Base-by-base conservation (phyloP, 2,888 invertebrate species). In the Aporophyla nigra region DNA sequence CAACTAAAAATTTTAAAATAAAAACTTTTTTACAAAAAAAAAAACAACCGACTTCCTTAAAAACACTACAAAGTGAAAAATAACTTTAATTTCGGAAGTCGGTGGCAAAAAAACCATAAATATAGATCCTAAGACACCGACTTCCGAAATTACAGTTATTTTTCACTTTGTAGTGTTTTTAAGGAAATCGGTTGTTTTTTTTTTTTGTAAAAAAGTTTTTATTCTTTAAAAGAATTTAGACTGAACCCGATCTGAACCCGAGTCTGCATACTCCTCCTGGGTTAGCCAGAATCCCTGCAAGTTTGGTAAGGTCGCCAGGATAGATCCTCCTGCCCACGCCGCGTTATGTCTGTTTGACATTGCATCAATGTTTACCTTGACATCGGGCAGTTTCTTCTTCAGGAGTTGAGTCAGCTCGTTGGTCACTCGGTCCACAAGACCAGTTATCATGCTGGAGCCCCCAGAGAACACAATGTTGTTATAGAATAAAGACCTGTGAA, bases 281-380 rank as follows among this genome's bases (percentile, higher is more conserved):
- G 98, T 98, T 97, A 99, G 98, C 99, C 99, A 99, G 98, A 99
- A 99, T 95, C 98, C 99, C 93, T 98, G 98, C 97, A 99, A 98
- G 94, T 98, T 98, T 93, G 98, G 98, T 90, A 99, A 97, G 12
- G 99, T 99, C 74, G 99, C 99, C 93, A 99, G 96, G 95, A 99
- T 99, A 92, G 99, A 99, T 74, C 99, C 99, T 92, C 99, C 99
- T 96, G 98, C 98, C 99, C 99, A 99, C 87, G 99, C 98, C 89
- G 99, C 99, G 97, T 98, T 98, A 93, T 99, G 98, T 93, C 99
- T 98, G 96, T 98, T 98, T 78, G 98, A 98, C 87, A 98, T 98
- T 78, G 99, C 98, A 93, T 99, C 94, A 7, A 95, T 88, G 0
- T 83, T 98, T 93, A 98, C 98, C 95, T 98, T 98, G 94, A 98